Percentiles rank a stretch among this genome's conserved stretches.
Evolutionary conservation across 2,797 vertebrate species (phyloP).

Genomic region (Melopsittacus undulatus): DNA sequence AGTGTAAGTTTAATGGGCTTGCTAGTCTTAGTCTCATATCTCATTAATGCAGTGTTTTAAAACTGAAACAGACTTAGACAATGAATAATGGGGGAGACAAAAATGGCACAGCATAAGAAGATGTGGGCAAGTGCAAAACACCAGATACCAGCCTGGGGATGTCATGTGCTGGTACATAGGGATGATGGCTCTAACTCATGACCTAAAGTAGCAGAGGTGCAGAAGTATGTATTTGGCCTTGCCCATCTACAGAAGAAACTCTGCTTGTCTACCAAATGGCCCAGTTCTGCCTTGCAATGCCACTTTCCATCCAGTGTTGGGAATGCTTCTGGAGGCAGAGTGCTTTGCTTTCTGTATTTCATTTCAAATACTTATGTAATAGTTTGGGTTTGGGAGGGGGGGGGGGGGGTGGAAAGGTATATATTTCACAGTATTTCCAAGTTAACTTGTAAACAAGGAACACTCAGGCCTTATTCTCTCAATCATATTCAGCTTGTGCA

Average conservation of each 20-base stretch:
- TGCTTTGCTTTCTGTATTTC: background rate
- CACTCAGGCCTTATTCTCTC: background rate
- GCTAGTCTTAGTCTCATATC: background rate
- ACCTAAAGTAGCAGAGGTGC: background rate
- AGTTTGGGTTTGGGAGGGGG: no score
- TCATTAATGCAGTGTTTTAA: background rate
- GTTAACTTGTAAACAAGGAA: background rate
- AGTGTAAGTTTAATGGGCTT: background rate
- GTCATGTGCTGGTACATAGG: fast-evolving
- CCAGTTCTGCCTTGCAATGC: background rate
- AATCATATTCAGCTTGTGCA: background rate
- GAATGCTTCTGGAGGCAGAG: background rate
- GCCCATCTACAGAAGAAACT: background rate
- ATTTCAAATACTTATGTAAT: background rate
- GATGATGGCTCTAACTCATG: background rate
- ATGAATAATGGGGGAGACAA: fast-evolving
- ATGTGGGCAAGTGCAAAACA: background rate
- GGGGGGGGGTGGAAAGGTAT: background rate
- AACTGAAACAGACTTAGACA: background rate
- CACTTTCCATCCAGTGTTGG: background rate
- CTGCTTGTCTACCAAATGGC: background rate
- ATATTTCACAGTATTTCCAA: background rate
- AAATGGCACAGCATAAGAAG: background rate
- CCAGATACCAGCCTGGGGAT: no score
- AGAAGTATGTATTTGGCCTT: background rate